These are phyloP conservation scores for Drosophila rufa DNA, from an alignment of 1,140 invertebrate species.

Conservation along the genomic window DNA sequence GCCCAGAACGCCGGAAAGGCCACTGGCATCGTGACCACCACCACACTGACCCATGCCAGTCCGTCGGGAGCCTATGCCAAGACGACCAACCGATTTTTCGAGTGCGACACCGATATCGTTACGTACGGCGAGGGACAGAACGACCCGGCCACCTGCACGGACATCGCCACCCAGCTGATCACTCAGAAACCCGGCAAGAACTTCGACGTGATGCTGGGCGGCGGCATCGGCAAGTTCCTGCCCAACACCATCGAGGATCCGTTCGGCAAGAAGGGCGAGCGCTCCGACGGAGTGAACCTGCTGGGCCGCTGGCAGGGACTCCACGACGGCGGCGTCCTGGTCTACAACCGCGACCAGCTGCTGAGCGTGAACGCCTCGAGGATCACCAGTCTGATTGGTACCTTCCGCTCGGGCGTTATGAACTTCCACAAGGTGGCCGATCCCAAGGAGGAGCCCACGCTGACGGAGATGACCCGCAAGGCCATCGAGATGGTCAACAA, in stretches of 20 bases:
- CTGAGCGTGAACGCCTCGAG: conserved; percentile 69
- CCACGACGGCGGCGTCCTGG: conserved; percentile 74
- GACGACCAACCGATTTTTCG: conserved; percentile 91
- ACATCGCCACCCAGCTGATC: conserved; percentile 88
- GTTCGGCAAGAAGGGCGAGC: conserved; percentile 86
- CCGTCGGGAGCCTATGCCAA: conserved; percentile 85
- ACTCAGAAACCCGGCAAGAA: conserved; percentile 87
- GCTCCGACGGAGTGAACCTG: conserved; percentile 86
- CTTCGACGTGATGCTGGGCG: conserved; percentile 89
- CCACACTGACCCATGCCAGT: conserved; percentile 80
- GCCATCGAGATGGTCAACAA: conserved; percentile 87
- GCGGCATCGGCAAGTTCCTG: conserved; percentile 88
- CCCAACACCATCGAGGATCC: conserved; percentile 85
- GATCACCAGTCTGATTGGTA: conserved; percentile 86
- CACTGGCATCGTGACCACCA: conserved; percentile 82
- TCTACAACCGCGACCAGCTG: conserved; percentile 88
- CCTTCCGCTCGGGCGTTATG: conserved; percentile 86
- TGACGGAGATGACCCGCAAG: conserved; percentile 92
- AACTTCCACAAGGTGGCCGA: conserved; percentile 86
- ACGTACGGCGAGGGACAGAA: conserved; percentile 54
- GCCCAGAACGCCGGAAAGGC: conserved; percentile 90
- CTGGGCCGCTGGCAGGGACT: conserved; percentile 86
- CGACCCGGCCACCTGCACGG: conserved; percentile 84
- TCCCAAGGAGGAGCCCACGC: conserved; percentile 86
- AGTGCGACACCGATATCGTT: conserved; percentile 88